These are phyloP conservation scores for Eublepharis macularius DNA, from an alignment of 2,113 vertebrate genomes.

Conservation along the genomic window DNA sequence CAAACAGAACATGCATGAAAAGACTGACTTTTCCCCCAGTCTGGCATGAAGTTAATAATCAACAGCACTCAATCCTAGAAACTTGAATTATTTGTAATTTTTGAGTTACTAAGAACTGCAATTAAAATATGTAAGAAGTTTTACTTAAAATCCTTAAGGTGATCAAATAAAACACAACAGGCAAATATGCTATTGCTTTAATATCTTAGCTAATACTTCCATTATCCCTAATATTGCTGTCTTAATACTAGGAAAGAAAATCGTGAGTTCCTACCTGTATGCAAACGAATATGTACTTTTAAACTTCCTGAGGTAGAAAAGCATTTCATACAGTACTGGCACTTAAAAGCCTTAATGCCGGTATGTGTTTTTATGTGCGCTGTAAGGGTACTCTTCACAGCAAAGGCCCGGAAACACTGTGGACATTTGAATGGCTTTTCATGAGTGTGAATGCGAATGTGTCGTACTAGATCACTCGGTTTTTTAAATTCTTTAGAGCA, in stretches of 20 bases:
- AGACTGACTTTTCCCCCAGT: neutral
- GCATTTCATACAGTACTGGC: slow-evolving; percentile 94
- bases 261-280: slow-evolving; percentile 85
- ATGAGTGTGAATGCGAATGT: slow-evolving; percentile 98
- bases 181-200: neutral
- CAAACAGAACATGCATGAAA: too few species aligned
- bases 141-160: neutral
- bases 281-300: slow-evolving; percentile 97
- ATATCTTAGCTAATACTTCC: neutral
- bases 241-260: neutral
- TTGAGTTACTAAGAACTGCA: neutral
- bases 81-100: neutral
- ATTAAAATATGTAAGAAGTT: neutral
- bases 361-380: slow-evolving; percentile 98
- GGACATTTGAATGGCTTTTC: slow-evolving; percentile 99
- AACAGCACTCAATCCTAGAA: neutral
- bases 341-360: slow-evolving; percentile 97
- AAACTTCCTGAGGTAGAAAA: slow-evolving; percentile 99
- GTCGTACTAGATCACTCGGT: slow-evolving; percentile 95
- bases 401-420: slow-evolving; percentile 97
- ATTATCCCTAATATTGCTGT: neutral
- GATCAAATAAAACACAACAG: neutral
- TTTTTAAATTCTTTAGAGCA: slow-evolving; percentile 98
- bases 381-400: slow-evolving; percentile 97
- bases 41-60: too few species aligned